These are phyloP conservation scores for Hypercompe scribonia DNA, from an alignment of 2,888 invertebrate species.

Conservation along the genomic window DNA sequence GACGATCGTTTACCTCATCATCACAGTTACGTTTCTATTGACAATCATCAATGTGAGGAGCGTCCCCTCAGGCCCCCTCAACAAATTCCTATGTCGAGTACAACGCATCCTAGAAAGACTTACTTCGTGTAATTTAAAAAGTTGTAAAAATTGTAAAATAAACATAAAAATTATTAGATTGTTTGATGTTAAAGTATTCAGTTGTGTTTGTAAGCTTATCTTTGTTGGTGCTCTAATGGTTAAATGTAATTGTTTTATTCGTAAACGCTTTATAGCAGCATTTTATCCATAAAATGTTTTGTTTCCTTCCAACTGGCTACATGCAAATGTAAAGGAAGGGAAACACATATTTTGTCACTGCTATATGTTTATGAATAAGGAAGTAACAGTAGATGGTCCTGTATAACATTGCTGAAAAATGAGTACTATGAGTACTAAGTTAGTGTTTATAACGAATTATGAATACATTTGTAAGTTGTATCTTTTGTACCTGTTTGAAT, in stretches of 20 bases:
- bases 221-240: constrained; percentile 58
- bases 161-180: constrained; percentile 33
- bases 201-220: constrained; percentile 50
- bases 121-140: constrained; percentile 77
- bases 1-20: constrained; percentile 85
- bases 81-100: constrained; percentile 82
- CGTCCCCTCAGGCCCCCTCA: constrained; percentile 81
- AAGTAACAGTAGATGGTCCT: constrained; percentile 44
- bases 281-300: constrained; percentile 6
- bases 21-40: constrained; percentile 86
- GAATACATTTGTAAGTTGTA: constrained; percentile 48
- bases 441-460: constrained; percentile 47
- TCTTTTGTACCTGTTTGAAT: constrained; percentile 64
- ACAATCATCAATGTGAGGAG: constrained; percentile 84
- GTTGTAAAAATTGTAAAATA: constrained; percentile 56
- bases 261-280: not conserved
- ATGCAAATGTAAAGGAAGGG: constrained; percentile 1
- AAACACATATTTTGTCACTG: not conserved
- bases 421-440: constrained; percentile 64
- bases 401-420: constrained; percentile 46
- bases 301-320: not conserved
- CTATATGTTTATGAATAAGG: not conserved
- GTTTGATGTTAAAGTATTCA: constrained; percentile 33
- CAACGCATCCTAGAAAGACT: constrained; percentile 83
- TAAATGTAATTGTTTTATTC: constrained; percentile 33